Conservation (phyloP, 2,797 vertebrate genomes). For the Simalia tracyae region DNA sequence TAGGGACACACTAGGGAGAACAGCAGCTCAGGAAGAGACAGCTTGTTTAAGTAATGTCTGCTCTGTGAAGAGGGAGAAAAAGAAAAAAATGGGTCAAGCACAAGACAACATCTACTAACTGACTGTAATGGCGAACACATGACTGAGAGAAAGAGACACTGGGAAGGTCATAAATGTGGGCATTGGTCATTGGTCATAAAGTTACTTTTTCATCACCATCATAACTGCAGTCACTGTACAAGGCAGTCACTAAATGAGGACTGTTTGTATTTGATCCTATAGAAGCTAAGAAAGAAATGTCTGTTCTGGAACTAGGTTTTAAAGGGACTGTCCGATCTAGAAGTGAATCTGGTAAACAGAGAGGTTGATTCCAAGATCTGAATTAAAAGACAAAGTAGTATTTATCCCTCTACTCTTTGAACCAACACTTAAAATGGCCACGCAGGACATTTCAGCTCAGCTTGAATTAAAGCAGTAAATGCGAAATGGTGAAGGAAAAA, state of each 20-base stretch:
- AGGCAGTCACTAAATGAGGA: background rate
- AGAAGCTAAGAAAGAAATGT: background rate
- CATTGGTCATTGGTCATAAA: background rate
- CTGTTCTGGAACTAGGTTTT: background rate
- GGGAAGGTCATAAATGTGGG: background rate
- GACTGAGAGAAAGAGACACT: background rate
- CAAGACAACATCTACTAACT: no score
- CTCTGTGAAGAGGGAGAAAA: no score
- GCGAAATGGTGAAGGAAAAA: background rate
- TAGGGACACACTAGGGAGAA: no score
- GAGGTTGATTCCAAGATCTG: background rate
- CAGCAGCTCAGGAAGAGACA: no score
- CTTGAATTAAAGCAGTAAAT: slow-evolving; percentile 21
- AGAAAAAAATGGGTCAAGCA: no score
- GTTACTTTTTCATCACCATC: background rate
- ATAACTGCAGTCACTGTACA: background rate
- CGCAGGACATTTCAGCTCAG: slow-evolving; percentile 25
- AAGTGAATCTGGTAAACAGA: background rate
- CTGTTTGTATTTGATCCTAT: background rate
- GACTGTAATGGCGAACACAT: no score
- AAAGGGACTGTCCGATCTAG: background rate
- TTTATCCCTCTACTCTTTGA: background rate
- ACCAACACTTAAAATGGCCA: background rate
- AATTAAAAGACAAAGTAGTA: background rate
- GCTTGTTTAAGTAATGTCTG: no score